phyloP scores from a whole-genome alignment of 1,140 invertebrate genomes.

The Physella acuta region DNA sequence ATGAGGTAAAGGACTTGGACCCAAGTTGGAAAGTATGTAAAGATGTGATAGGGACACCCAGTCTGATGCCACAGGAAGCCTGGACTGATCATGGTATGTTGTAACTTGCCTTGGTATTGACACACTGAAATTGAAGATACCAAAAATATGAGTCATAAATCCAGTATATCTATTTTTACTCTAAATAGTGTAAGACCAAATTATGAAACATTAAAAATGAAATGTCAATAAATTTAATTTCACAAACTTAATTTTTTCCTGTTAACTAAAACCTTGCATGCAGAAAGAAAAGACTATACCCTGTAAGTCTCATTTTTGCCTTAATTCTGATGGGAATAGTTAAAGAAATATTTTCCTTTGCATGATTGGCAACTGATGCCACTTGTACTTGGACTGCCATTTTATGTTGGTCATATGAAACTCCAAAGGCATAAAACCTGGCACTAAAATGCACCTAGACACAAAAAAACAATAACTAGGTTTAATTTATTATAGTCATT shows the following conservation, averaged over 20 bases:
- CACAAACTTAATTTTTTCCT: background rate
- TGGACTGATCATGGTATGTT: no score
- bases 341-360: slow-evolving; percentile 19
- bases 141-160: no score
- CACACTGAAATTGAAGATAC: no score
- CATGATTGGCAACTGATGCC: slow-evolving; percentile 16
- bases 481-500: no score
- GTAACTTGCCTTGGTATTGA: no score
- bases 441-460: slow-evolving; percentile 20
- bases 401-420: slow-evolving; percentile 19
- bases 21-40: slow-evolving; percentile 29
- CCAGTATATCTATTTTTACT: no score
- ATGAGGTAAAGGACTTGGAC: slow-evolving; percentile 35
- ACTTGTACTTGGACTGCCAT: slow-evolving; percentile 26
- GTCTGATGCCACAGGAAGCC: no score
- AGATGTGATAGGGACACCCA: slow-evolving; percentile 25
- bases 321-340: slow-evolving; percentile 28
- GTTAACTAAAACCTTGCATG: background rate
- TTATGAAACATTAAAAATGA: no score
- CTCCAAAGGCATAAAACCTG: slow-evolving; percentile 26
- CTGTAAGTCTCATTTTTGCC: slow-evolving; percentile 23
- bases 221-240: background rate
- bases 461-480: no score
- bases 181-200: no score
- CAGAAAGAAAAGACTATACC: slow-evolving; percentile 17